Conservation (phyloP, 2,888 invertebrate species). For the Drosophila neoperkinsi region DNA sequence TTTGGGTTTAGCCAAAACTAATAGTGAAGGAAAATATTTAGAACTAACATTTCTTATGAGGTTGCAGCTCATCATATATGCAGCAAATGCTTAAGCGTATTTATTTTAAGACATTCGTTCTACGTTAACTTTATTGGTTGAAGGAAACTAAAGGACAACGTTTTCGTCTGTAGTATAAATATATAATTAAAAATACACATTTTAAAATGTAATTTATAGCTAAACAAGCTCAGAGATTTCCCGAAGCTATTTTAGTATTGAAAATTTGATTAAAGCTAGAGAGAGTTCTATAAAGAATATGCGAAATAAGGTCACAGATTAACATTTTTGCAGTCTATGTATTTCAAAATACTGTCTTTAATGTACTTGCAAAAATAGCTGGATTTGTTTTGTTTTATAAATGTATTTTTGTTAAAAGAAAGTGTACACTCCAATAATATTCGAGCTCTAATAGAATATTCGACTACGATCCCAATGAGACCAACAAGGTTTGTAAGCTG, state of each 20-base stretch:
- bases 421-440: neutral
- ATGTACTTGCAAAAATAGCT: neutral
- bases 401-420: neutral
- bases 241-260: neutral
- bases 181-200: neutral
- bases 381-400: neutral
- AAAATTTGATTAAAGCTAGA: neutral
- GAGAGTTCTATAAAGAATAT: neutral
- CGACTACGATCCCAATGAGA: neutral
- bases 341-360: neutral
- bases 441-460: neutral
- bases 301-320: neutral
- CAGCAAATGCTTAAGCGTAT: neutral
- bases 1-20: neutral
- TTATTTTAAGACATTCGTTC: neutral
- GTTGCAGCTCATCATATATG: neutral
- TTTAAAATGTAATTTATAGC: neutral
- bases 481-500: neutral
- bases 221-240: neutral
- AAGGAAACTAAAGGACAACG: neutral
- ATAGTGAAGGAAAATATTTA: neutral
- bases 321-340: neutral
- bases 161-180: neutral
- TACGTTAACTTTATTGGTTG: neutral
- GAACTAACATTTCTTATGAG: neutral